Evolutionary conservation across 1,140 invertebrate species (phyloP).

Genomic region (Paracyclopina nana): DNA sequence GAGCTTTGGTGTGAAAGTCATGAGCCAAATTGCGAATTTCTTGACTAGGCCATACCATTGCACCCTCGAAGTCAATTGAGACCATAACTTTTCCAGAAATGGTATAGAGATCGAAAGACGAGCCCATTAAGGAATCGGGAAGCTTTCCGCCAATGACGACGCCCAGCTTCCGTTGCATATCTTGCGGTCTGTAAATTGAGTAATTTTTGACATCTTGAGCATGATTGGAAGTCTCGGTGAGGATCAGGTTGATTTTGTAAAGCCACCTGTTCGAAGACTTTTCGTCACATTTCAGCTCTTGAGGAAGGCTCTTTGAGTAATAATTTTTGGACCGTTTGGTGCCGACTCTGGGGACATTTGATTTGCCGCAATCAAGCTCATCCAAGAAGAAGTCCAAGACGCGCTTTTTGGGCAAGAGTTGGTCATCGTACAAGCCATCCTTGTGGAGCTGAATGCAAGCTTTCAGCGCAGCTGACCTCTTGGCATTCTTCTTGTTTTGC

Average conservation of each 20-base stretch:
- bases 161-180: not conserved
- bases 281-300: not conserved
- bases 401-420: not conserved
- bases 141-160: not conserved
- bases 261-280: not conserved
- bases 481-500: not conserved
- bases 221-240: not conserved
- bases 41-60: no score
- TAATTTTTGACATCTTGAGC: not conserved
- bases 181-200: not conserved
- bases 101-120: not conserved
- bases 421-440: constrained; percentile 5
- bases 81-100: not conserved
- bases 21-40: no score
- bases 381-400: not conserved
- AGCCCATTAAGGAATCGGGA: not conserved
- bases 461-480: constrained; percentile 2
- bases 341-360: not conserved
- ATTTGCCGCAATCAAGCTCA: not conserved
- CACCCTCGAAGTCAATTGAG: not conserved
- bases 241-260: not conserved
- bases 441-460: not conserved
- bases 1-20: no score
- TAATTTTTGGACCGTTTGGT: not conserved
- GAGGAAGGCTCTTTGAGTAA: not conserved